phyloP scores from a whole-genome alignment of 2,113 vertebrate species.

The Pachycephala philippinensis region DNA sequence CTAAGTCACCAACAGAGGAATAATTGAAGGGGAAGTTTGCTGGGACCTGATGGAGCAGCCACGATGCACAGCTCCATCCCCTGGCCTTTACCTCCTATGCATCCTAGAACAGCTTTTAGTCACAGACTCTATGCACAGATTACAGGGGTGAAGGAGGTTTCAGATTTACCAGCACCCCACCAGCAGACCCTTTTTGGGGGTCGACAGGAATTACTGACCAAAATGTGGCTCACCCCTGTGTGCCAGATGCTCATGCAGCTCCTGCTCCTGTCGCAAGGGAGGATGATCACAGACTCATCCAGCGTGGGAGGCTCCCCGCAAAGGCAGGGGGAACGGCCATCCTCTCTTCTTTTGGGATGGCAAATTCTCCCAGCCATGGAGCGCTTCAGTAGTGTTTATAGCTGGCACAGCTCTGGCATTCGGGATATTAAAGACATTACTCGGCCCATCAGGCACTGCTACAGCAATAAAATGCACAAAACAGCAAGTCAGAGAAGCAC shows the following conservation, averaged over 20 bases:
- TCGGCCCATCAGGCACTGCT: background rate
- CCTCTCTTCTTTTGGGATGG: background rate
- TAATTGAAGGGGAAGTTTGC: background rate
- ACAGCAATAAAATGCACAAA: background rate
- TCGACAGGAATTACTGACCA: background rate
- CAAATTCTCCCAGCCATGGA: background rate
- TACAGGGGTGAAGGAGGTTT: background rate
- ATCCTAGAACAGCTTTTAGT: background rate
- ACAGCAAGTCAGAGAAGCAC: background rate
- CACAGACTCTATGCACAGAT: background rate
- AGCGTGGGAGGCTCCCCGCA: rapidly evolving
- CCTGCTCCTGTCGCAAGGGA: background rate
- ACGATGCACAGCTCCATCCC: background rate
- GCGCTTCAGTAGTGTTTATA: rapidly evolving
- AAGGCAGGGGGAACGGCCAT: background rate
- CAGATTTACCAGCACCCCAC: background rate
- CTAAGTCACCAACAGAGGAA: background rate
- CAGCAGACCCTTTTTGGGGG: background rate
- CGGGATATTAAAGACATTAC: no score
- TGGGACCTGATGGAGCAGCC: background rate
- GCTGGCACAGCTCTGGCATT: rapidly evolving
- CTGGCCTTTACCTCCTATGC: background rate
- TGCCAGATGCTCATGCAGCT: background rate
- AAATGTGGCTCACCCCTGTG: rapidly evolving
- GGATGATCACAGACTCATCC: background rate